Percentiles rank a stretch among this genome's conserved stretches.
Evolutionary conservation across 1,140 invertebrate species (phyloP).

Genomic region (Cydia fagiglandana): DNA sequence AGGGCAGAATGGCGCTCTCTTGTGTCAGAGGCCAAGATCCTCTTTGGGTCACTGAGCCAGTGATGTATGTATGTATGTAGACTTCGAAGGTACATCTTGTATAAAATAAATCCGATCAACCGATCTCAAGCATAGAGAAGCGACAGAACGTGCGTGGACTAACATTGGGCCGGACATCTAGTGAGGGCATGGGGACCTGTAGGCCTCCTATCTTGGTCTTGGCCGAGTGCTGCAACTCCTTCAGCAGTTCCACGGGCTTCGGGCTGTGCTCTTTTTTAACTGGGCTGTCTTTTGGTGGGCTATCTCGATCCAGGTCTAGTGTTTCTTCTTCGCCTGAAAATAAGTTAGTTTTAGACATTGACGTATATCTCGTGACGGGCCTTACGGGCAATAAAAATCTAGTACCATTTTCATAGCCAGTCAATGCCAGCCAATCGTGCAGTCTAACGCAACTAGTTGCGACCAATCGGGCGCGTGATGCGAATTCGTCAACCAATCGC

Average conservation of each 20-base stretch:
- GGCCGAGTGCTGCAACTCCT: conserved; percentile 80
- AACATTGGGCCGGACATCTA: conserved; percentile 57
- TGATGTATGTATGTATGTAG: too few species aligned
- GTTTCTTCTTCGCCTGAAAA: conserved; percentile 72
- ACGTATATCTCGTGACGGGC: too few species aligned
- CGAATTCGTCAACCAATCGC: too few species aligned
- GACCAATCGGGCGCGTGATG: too few species aligned
- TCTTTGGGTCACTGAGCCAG: too few species aligned
- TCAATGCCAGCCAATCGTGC: too few species aligned
- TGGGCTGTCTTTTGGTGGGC: conserved; percentile 49
- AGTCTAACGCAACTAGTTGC: too few species aligned
- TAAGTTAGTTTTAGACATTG: not conserved
- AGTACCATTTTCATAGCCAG: too few species aligned
- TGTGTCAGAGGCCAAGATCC: too few species aligned
- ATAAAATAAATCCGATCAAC: not conserved
- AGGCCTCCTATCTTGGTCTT: conserved; percentile 82
- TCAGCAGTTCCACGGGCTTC: conserved; percentile 63
- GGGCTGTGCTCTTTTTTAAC: conserved; percentile 59
- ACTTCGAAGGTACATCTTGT: too few species aligned
- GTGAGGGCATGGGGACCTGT: conserved; percentile 72
- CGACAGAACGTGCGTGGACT: conserved; percentile 68
- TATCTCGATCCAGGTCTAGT: conserved; percentile 60
- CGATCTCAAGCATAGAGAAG: conserved; percentile 42
- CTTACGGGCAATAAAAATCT: too few species aligned
- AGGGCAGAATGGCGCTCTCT: too few species aligned